These are phyloP conservation scores for Phalacrocorax brasilianus DNA, from an alignment of 2,113 vertebrate species.

Conservation along the genomic window DNA sequence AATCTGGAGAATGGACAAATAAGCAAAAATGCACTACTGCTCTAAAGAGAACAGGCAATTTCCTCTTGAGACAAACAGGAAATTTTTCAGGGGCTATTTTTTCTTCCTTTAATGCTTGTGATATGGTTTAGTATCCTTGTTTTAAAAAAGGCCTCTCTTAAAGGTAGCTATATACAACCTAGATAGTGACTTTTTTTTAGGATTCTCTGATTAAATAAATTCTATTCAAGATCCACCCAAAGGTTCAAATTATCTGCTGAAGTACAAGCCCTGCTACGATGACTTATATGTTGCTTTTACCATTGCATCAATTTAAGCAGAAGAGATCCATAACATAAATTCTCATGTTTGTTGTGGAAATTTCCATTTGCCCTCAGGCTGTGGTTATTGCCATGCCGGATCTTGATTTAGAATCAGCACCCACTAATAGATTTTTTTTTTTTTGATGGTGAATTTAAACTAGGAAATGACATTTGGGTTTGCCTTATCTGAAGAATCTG, in stretches of 20 bases:
- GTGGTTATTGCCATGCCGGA: background rate
- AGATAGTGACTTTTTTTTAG: background rate
- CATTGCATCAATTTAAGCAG: background rate
- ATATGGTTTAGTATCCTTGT: background rate
- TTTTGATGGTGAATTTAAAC: background rate
- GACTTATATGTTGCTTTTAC: background rate
- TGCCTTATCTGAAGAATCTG: background rate
- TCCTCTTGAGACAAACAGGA: slow-evolving; percentile 44
- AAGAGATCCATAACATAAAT: background rate
- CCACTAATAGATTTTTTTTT: background rate
- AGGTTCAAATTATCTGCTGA: background rate
- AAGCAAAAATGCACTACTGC: background rate
- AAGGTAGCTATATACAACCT: background rate
- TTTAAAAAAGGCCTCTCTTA: background rate
- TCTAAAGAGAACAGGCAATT: slow-evolving; percentile 32
- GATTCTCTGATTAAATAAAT: background rate
- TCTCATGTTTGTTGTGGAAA: background rate
- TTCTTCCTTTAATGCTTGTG: background rate
- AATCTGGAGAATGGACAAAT: background rate
- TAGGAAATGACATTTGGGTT: background rate
- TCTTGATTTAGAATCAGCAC: background rate
- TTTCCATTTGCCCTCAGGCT: background rate
- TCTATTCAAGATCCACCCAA: rapidly evolving
- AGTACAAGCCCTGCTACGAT: background rate
- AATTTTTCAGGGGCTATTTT: slow-evolving; percentile 16